phyloP scores from a whole-genome alignment of 1,140 invertebrate genomes.

The Meloidogyne exigua region DNA sequence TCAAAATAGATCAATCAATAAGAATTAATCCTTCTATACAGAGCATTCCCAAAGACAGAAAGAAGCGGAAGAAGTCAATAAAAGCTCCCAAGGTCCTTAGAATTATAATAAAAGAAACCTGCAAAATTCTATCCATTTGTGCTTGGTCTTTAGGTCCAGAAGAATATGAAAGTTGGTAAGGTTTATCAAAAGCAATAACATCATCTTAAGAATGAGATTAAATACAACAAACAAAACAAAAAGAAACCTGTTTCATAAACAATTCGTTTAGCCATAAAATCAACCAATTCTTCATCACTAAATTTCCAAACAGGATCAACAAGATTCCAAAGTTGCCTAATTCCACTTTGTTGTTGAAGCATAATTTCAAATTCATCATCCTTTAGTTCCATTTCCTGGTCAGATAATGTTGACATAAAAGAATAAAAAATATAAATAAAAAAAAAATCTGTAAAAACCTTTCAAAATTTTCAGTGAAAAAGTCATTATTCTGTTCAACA shows the following conservation, averaged over 20 bases:
- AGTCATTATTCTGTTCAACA: not conserved
- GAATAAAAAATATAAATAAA: constrained; percentile 1
- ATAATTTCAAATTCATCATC: not conserved
- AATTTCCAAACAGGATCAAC: constrained; percentile 33
- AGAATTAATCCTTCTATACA: too few relatives aligned
- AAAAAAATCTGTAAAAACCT: not conserved
- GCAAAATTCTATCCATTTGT: constrained; percentile 30
- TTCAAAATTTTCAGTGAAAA: constrained; percentile 14
- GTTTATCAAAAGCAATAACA: constrained; percentile 28
- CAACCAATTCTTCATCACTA: constrained; percentile 12
- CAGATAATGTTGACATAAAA: not conserved
- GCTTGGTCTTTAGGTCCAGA: constrained; percentile 12
- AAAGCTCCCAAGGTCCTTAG: not conserved
- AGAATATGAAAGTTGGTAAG: constrained; percentile 20
- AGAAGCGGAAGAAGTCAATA: too few relatives aligned
- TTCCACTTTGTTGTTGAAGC: not conserved
- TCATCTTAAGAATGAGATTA: constrained; percentile 12
- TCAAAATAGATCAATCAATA: too few relatives aligned
- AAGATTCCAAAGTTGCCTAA: constrained; percentile 14
- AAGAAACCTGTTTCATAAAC: constrained; percentile 25
- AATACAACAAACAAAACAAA: not conserved
- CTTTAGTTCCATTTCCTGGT: too few relatives aligned
- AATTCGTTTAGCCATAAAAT: constrained; percentile 25
- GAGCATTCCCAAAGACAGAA: too few relatives aligned
- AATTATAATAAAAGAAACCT: not conserved